Conservation (phyloP, 92 coral and sea anemone species). For the Scolanthus callimorphus region DNA sequence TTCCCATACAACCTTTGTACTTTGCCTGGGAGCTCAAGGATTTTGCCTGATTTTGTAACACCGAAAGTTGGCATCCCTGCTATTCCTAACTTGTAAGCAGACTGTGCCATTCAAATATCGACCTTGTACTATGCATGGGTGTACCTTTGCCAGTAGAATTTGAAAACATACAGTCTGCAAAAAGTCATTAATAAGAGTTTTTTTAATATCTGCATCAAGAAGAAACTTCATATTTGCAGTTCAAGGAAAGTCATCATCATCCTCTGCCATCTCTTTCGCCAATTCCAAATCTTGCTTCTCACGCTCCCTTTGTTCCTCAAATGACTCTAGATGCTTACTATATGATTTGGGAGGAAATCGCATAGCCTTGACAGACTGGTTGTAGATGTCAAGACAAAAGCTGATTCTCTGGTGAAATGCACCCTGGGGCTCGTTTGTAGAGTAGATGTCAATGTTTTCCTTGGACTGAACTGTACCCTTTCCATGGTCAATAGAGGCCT, state of each 20-base stretch:
- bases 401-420: conserved; percentile 98
- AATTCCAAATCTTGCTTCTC: conserved; percentile 99
- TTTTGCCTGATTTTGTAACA: too few species aligned
- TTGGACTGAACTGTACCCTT: conserved; percentile 95
- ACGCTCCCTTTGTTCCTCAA: conserved; percentile 98
- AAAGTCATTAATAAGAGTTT: too few species aligned
- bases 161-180: too few species aligned
- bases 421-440: conserved; percentile 96
- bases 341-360: conserved; percentile 98
- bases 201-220: too few species aligned
- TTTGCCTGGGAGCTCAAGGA: too few species aligned
- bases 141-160: too few species aligned
- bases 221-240: too few species aligned
- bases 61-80: too few species aligned
- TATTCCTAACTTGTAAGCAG: too few species aligned
- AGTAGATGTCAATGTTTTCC: conserved; percentile 98
- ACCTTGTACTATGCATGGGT: too few species aligned
- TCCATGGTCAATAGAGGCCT: conserved; percentile 95
- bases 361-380: conserved; percentile 99
- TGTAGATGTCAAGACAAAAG: conserved; percentile 92
- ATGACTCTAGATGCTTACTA: conserved; percentile 93
- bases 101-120: too few species aligned
- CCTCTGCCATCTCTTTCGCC: conserved; percentile 99
- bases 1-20: too few species aligned
- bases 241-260: conserved; percentile 97